Evolutionary conservation across 2,797 vertebrate species (phyloP).

Genomic region (Falco columbarius): DNA sequence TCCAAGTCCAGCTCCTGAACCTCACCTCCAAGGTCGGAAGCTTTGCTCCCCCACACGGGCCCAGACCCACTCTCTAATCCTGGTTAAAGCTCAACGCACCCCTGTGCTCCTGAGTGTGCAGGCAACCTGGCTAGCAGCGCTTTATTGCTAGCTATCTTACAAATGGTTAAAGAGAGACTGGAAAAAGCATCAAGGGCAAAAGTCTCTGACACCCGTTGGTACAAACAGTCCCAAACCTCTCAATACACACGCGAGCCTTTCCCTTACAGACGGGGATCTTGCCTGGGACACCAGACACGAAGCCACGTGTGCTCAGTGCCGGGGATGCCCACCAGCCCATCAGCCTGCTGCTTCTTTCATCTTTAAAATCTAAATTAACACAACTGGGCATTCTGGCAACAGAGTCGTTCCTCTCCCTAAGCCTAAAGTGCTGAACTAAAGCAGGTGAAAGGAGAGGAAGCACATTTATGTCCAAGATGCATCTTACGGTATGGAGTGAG

Average conservation of each 20-base stretch:
- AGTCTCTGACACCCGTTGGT: accelerated
- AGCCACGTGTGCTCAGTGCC: accelerated
- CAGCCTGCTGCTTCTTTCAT: neutral
- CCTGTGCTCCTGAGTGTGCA: neutral
- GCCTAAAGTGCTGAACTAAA: neutral
- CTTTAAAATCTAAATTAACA: neutral
- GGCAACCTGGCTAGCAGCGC: neutral
- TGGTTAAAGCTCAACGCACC: neutral
- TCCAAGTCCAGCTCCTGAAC: neutral
- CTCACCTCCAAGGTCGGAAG: accelerated
- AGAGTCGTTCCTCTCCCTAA: neutral
- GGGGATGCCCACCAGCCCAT: neutral
- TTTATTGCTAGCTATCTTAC: neutral
- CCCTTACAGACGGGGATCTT: neutral
- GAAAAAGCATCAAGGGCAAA: neutral
- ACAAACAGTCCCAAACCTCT: neutral
- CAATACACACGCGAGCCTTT: accelerated
- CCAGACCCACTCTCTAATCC: neutral
- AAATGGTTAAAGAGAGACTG: neutral
- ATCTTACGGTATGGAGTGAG: neutral
- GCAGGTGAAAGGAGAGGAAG: neutral
- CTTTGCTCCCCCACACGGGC: neutral
- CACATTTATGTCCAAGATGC: neutral
- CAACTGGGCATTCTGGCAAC: accelerated
- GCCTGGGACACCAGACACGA: accelerated